Conservation (phyloP, 2,797 vertebrate species). For the Setipinna tenuifilis region DNA sequence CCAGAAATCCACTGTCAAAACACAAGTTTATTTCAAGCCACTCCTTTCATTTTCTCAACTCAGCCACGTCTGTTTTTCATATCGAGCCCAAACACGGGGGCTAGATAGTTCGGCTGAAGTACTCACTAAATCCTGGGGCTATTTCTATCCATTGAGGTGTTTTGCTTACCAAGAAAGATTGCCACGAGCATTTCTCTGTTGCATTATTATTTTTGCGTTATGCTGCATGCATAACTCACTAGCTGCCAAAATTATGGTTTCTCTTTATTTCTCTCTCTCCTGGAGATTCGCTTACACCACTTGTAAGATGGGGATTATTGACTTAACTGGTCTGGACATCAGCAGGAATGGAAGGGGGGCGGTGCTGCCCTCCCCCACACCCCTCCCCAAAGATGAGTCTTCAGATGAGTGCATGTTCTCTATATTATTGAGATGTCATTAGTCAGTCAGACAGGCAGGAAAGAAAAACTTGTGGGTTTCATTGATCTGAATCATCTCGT, state of each 20-base stretch:
- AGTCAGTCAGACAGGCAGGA: neutral
- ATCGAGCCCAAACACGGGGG: neutral
- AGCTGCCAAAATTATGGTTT: slow-evolving; percentile 1
- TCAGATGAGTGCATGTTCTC: neutral
- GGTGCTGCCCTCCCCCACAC: too few relatives aligned
- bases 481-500: slow-evolving; percentile 7
- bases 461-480: neutral
- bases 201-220: neutral
- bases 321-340: slow-evolving; percentile 72
- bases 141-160: slow-evolving; percentile 3
- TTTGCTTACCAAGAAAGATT: slow-evolving; percentile 9
- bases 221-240: neutral
- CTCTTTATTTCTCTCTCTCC: slow-evolving; percentile 36
- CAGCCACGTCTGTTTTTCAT: slow-evolving; percentile 22
- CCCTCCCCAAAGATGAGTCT: slow-evolving; percentile 12
- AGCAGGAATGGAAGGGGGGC: slow-evolving; percentile 61
- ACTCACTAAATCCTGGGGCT: neutral
- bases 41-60: slow-evolving; percentile 22
- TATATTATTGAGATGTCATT: slow-evolving; percentile 8
- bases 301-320: slow-evolving; percentile 66
- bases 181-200: neutral
- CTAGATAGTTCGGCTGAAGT: neutral
- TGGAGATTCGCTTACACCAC: slow-evolving; percentile 67
- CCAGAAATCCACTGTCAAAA: slow-evolving; percentile 22
- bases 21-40: slow-evolving; percentile 24